Evolutionary conservation across 2,797 vertebrate genomes (phyloP).

Genomic region (Gymnodraco acuticeps): DNA sequence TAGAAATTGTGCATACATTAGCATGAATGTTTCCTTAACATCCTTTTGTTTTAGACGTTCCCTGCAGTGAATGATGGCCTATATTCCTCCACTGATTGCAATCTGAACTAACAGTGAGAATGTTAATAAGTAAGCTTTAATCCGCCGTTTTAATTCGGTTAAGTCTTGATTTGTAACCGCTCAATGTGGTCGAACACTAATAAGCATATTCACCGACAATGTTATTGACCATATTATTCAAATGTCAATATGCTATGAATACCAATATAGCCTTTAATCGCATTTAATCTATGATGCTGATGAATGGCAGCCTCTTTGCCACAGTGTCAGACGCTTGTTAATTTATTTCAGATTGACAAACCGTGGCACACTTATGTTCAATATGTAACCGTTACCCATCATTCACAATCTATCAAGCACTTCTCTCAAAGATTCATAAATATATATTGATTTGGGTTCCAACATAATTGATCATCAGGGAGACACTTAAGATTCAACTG

Average conservation of each 20-base stretch:
- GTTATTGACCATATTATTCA: conserved; percentile 53
- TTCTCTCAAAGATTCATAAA: conserved; percentile 52
- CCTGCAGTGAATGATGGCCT: conserved; percentile 76
- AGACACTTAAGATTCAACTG: conserved; percentile 53
- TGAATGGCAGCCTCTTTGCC: conserved; percentile 5
- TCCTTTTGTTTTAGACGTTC: conserved; percentile 64
- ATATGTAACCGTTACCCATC: conserved; percentile 37
- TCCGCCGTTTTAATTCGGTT: conserved; percentile 42
- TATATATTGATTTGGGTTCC: conserved; percentile 67
- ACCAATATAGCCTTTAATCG: conserved; percentile 25
- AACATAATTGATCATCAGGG: conserved; percentile 71
- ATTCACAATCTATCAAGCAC: conserved; percentile 29
- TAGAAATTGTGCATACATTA: conserved; percentile 72
- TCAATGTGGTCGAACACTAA: conserved; percentile 35
- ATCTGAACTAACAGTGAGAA: conserved; percentile 52
- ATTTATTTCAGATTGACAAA: conserved; percentile 35
- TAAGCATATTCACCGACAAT: conserved; percentile 38
- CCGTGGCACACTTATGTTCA: conserved; percentile 5
- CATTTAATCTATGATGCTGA: neutral
- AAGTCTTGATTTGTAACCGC: conserved; percentile 34
- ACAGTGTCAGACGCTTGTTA: neutral
- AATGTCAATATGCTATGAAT: conserved; percentile 46
- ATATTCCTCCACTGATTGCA: conserved; percentile 69
- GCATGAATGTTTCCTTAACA: conserved; percentile 76
- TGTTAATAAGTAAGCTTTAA: conserved; percentile 46